These are phyloP conservation scores for Nothobranchius kuhntae DNA, from an alignment of 2,113 vertebrate genomes.

Conservation along the genomic window DNA sequence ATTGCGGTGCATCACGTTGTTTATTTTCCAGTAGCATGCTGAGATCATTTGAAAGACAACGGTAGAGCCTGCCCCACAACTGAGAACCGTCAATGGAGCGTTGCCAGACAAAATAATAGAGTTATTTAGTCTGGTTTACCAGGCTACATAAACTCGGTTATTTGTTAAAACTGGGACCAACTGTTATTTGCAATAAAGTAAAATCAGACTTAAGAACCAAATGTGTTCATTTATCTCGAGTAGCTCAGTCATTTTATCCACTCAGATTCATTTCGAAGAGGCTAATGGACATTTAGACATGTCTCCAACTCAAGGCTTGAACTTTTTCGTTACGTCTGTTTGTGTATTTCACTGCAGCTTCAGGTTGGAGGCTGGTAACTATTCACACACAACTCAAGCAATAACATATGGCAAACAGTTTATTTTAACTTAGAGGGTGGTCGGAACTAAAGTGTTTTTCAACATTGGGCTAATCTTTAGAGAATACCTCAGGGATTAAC, in stretches of 20 bases:
- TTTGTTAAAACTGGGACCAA: background rate
- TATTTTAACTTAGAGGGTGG: slow-evolving; percentile 29
- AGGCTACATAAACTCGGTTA: too few relatives aligned
- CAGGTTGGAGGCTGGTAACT: slow-evolving; percentile 34
- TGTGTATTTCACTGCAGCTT: slow-evolving; percentile 35
- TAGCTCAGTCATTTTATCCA: slow-evolving; percentile 15
- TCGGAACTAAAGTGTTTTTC: slow-evolving; percentile 33
- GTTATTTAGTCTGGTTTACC: too few relatives aligned
- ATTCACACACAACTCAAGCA: slow-evolving; percentile 35
- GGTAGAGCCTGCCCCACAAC: too few relatives aligned
- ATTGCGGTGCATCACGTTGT: too few relatives aligned
- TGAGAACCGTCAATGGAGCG: too few relatives aligned
- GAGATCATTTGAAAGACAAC: too few relatives aligned
- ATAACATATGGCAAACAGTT: slow-evolving; percentile 49
- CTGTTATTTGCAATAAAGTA: slow-evolving; percentile 3
- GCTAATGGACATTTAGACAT: slow-evolving; percentile 25
- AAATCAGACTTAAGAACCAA: slow-evolving; percentile 2
- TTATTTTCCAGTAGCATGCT: too few relatives aligned
- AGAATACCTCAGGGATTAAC: slow-evolving; percentile 14
- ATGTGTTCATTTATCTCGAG: slow-evolving; percentile 38
- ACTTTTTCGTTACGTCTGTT: slow-evolving; percentile 34
- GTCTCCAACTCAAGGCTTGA: slow-evolving; percentile 28
- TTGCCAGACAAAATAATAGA: too few relatives aligned
- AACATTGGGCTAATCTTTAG: slow-evolving; percentile 31
- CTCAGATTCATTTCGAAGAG: slow-evolving; percentile 4